Evolutionary conservation across 2,888 invertebrate species (phyloP).

Genomic region (Cenopis cana): DNA sequence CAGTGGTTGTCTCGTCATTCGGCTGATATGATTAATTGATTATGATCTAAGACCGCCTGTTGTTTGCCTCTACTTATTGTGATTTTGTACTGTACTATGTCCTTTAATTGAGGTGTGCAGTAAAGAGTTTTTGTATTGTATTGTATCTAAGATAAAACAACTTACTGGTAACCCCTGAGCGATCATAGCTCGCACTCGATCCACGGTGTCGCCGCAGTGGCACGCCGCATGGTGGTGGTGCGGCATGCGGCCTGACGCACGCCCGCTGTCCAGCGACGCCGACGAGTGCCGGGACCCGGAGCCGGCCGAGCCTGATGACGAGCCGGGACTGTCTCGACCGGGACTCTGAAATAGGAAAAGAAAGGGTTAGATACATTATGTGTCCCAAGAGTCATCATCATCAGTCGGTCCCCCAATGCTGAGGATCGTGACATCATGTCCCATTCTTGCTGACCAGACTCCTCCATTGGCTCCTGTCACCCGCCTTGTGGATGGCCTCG

Average conservation of each 20-base stretch:
- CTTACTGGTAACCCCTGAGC: conserved; percentile 90
- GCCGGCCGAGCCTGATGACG: conserved; percentile 94
- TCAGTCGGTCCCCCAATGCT: no score
- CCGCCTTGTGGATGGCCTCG: no score
- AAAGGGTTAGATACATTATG: neutral
- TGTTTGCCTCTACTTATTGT: no score
- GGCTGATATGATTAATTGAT: no score
- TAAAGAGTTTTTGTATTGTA: no score
- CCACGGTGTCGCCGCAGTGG: conserved; percentile 90
- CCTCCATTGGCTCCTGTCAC: no score
- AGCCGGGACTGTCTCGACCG: conserved; percentile 96
- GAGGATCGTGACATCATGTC: no score
- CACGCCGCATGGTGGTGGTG: conserved; percentile 91
- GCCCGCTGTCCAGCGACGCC: conserved; percentile 95
- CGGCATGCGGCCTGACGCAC: conserved; percentile 92
- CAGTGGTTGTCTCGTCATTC: no score
- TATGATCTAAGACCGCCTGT: no score
- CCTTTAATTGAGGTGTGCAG: no score
- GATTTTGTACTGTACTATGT: no score
- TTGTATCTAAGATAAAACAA: conserved; percentile 38
- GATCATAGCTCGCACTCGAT: conserved; percentile 87
- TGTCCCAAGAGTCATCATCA: neutral
- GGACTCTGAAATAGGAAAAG: conserved; percentile 87
- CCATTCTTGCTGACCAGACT: no score
- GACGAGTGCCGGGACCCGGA: conserved; percentile 96